A percentile compares a stretch with the other conserved stretches of the same genome.
These are phyloP conservation scores for Eubucco bourcierii DNA, from an alignment of 2,113 vertebrate species.

Conservation along the genomic window DNA sequence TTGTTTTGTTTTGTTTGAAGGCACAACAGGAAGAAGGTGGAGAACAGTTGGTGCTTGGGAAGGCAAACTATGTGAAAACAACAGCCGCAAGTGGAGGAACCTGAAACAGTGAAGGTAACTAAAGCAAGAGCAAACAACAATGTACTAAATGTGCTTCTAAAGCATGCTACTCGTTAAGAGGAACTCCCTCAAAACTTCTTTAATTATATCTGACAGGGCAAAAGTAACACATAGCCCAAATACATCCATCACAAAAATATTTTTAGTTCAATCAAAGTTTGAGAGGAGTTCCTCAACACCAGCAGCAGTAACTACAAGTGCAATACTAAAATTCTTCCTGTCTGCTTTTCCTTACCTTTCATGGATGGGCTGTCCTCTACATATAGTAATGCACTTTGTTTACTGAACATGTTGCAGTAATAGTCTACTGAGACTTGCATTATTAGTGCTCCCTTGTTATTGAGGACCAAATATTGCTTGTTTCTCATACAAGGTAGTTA, in stretches of 20 bases:
- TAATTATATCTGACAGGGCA: not conserved
- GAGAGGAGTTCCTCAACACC: not conserved
- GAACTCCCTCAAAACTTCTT: not conserved
- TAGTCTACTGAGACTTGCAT: not conserved
- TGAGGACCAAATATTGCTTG: not conserved
- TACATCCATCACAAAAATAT: not conserved
- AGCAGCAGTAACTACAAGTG: not conserved
- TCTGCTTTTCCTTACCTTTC: not conserved
- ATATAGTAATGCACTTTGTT: not conserved
- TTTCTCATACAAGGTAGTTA: not conserved
- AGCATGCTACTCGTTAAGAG: not conserved
- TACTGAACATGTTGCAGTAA: not conserved
- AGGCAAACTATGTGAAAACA: not conserved
- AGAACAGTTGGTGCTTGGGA: not conserved
- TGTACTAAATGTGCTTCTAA: not conserved
- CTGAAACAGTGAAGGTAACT: not conserved
- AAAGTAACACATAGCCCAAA: not conserved
- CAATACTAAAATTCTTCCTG: not conserved
- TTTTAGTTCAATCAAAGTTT: not conserved
- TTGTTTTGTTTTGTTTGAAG: slow-evolving; percentile 17
- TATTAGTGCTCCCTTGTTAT: not conserved
- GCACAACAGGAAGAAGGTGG: not conserved
- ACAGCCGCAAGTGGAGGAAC: not conserved
- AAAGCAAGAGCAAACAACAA: not conserved
- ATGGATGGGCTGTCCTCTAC: not conserved